phyloP scores from a whole-genome alignment of 2,888 invertebrate genomes.

The Sepiola atlantica region DNA sequence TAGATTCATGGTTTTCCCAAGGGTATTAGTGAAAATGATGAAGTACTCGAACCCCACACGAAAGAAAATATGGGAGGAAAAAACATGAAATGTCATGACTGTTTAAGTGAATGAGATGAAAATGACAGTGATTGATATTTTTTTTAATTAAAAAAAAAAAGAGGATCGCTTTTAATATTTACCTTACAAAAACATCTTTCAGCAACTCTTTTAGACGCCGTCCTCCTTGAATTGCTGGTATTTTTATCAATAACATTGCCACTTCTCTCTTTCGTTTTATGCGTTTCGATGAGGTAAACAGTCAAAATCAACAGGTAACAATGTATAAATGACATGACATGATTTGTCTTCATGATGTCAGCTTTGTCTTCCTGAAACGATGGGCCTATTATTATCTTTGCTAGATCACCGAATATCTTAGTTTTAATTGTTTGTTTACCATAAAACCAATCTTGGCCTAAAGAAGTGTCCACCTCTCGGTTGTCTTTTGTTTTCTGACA shows the following conservation, averaged over 20 bases:
- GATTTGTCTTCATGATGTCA: background rate
- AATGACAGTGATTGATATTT: background rate
- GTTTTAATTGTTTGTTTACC: background rate
- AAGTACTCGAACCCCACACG: background rate
- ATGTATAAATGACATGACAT: background rate
- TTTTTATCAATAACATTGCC: background rate
- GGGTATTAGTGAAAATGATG: too few relatives aligned
- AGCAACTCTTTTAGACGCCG: slow-evolving; percentile 60
- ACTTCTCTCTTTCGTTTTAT: background rate
- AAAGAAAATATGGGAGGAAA: background rate
- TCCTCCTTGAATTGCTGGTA: background rate
- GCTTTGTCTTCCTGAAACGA: background rate
- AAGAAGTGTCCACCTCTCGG: background rate
- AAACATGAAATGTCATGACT: background rate
- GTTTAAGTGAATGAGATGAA: background rate
- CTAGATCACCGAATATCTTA: background rate
- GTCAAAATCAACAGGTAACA: slow-evolving; percentile 15
- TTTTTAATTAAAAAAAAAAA: too few relatives aligned
- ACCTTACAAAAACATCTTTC: slow-evolving; percentile 70
- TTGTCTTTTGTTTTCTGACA: background rate
- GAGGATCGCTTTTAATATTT: slow-evolving; percentile 35
- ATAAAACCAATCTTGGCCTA: background rate
- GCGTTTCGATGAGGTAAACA: background rate
- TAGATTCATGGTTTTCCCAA: too few relatives aligned
- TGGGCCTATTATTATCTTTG: background rate